These are phyloP conservation scores for Coelogynopora nodosa DNA, from an alignment of 2,888 invertebrate species.

Conservation along the genomic window DNA sequence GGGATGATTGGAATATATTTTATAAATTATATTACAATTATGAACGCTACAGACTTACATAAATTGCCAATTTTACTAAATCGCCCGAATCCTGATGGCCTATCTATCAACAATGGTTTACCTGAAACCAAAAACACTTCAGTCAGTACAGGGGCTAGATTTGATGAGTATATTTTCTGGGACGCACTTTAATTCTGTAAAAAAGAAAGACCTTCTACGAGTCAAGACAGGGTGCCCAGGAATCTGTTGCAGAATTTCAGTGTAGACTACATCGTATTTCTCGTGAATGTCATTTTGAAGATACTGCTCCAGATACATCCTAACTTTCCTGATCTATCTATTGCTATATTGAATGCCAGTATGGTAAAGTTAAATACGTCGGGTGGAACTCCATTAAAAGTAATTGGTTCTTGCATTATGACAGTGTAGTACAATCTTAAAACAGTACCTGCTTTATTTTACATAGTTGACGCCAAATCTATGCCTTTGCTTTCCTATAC, in stretches of 20 bases:
- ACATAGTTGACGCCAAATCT: constrained; percentile 16
- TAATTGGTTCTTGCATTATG: not conserved
- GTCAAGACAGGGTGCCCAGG: not conserved
- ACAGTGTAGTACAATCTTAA: too few species aligned
- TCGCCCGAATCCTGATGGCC: not conserved
- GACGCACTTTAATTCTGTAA: not conserved
- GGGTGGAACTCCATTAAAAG: constrained; percentile 22
- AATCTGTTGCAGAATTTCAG: not conserved
- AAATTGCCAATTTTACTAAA: not conserved
- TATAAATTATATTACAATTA: constrained; percentile 2
- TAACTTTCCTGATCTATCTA: constrained; percentile 1
- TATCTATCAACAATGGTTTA: not conserved
- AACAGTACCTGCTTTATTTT: constrained; percentile 9
- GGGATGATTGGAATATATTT: not conserved
- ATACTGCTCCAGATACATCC: too few species aligned
- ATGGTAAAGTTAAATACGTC: not conserved
- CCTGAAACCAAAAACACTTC: not conserved
- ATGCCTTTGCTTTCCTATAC: constrained; percentile 10
- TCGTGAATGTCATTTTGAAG: not conserved
- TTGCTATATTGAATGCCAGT: not conserved
- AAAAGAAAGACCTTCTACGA: not conserved
- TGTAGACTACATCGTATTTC: not conserved
- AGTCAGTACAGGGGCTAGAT: not conserved
- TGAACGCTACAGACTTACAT: constrained; percentile 41
- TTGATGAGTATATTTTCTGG: not conserved